These are phyloP conservation scores for Apis cerana DNA, from an alignment of 1,140 invertebrate species.

Conservation along the genomic window DNA sequence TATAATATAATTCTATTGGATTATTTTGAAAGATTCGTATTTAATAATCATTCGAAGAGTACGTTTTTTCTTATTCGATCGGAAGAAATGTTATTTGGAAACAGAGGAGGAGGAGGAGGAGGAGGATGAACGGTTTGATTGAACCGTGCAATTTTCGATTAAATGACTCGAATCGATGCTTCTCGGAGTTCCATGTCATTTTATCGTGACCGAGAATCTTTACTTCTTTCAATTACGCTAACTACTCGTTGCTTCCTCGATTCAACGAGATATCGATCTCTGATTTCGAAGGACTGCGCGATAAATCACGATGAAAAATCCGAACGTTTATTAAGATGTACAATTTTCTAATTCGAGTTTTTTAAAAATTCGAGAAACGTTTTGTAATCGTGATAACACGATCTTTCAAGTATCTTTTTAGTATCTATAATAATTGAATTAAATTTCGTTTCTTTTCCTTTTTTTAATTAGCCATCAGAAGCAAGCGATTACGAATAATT, in stretches of 20 bases:
- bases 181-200: neutral
- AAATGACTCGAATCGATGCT: neutral
- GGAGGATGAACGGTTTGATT: neutral
- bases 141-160: neutral
- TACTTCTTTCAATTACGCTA: neutral
- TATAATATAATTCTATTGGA: too few species aligned
- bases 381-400: neutral
- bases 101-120: neutral
- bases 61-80: too few species aligned
- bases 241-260: neutral
- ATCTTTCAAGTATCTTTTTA: too few species aligned
- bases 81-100: too few species aligned
- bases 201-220: neutral
- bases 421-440: neutral
- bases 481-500: neutral
- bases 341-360: neutral
- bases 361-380: neutral
- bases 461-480: neutral
- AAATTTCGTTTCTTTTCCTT: neutral
- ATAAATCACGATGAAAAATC: neutral
- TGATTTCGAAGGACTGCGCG: neutral
- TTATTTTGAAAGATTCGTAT: too few species aligned
- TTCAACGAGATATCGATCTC: neutral
- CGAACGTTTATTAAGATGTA: neutral
- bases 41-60: too few species aligned